A percentile compares a stretch with the other conserved stretches of the same genome.
Conservation (phyloP, 2,888 invertebrate genomes). For the Mythimna ferrago region DNA sequence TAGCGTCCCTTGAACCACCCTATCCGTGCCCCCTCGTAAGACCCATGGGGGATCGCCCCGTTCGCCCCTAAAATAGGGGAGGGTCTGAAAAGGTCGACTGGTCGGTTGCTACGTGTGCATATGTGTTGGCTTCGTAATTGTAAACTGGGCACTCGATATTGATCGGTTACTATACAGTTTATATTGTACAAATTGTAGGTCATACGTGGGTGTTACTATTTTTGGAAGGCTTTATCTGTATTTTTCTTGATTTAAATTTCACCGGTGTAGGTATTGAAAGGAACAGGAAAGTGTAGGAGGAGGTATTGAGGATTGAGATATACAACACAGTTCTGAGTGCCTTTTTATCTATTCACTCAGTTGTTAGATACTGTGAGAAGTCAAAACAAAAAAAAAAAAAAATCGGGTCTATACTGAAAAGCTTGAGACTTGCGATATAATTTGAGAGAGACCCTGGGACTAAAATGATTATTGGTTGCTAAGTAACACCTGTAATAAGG, state of each 20-base stretch:
- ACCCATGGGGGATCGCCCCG: slow-evolving; percentile 83
- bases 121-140: slow-evolving; percentile 62
- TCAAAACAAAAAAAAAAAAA: background rate
- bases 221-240: slow-evolving; percentile 1
- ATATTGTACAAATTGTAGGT: slow-evolving; percentile 31
- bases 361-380: background rate
- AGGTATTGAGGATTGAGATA: no score
- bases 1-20: slow-evolving; percentile 73
- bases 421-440: background rate
- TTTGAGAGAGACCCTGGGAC: background rate
- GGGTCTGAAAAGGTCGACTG: slow-evolving; percentile 80
- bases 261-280: background rate
- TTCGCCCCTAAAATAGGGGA: slow-evolving; percentile 79
- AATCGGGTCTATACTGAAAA: background rate
- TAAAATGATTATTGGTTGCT: background rate
- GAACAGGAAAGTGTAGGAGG: background rate
- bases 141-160: slow-evolving; percentile 65
- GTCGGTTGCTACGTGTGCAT: slow-evolving; percentile 65
- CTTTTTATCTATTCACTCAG: background rate
- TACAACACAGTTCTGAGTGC: background rate
- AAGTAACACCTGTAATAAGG: background rate
- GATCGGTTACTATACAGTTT: slow-evolving; percentile 54
- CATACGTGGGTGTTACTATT: slow-evolving; percentile 14
- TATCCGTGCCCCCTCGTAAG: slow-evolving; percentile 73
- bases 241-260: background rate